Evolutionary conservation across 2,113 vertebrate species (phyloP), one percentile per base, ranked within the genome.

Genomic region (Pyxicephalus adspersus): DNA sequence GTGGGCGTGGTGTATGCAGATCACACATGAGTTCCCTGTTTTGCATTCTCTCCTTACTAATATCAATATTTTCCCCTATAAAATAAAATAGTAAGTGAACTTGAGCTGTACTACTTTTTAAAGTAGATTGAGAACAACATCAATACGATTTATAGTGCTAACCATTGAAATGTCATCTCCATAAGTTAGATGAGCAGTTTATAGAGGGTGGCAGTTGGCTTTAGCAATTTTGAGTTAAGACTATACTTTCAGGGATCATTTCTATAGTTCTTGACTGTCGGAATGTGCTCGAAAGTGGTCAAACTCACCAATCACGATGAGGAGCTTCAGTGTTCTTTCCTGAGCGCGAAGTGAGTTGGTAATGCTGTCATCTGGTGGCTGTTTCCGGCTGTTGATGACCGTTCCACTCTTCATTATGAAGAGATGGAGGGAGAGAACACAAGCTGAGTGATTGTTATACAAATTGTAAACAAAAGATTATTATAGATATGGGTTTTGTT

Each of bases 211-310:
- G 50, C 0, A 1, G 5, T 11, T 4, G 29, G 22, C 5, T 2
- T 17, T 22, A 5, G 8, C 5, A 16, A 4, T 8, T 11, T 2
- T 25, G 2, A 0, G n/a, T 0, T 26, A 88, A 86, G 81, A 84
- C 77, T 87, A 83, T 88, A 85, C 81, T 88, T 87, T 87, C 79
- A 82, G 84, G 66, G 66, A 86, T 88, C 80, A 85, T 87, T 86
- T 87, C 77, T 86, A 83, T 86, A 86, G 83, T 86, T 2, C 0
- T 60, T 81, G 26, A 84, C 68, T 83, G 38, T 76, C 79, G 74
- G 76, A 83, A 81, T 28, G 80, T 76, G 64, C 79, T 83, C 85
- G 65, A 84, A n/a, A 0, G 67, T 83, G 84, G 84, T 80, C 57
- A 45, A 55, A 22, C 83, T 76, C 55, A 38, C 2, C 80, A 83